phyloP scores from a whole-genome alignment of 2,113 vertebrate genomes.

The Cochlearius cochlearius region DNA sequence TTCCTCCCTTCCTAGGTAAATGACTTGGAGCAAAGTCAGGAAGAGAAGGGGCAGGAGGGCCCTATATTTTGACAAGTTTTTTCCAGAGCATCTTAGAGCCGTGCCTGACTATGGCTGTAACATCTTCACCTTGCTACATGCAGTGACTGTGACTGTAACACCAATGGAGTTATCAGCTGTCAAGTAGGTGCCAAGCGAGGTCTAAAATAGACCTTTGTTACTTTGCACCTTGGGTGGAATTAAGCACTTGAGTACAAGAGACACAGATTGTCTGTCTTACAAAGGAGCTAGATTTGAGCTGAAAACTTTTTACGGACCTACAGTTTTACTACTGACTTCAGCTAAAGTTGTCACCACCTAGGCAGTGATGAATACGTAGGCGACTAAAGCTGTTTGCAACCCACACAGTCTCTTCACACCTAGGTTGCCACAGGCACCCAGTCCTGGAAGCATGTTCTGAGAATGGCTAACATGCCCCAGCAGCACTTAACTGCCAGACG shows the following conservation, averaged over 20 bases:
- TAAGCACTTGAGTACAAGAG: background rate
- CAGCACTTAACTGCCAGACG: background rate
- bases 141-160: background rate
- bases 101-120: background rate
- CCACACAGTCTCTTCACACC: slow-evolving; percentile 13
- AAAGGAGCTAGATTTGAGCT: background rate
- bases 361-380: background rate
- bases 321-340: background rate
- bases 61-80: background rate
- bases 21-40: background rate
- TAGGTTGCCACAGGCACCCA: background rate
- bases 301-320: background rate
- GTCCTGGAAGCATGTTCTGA: background rate
- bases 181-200: background rate
- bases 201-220: background rate
- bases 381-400: background rate
- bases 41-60: background rate
- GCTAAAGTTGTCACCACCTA: background rate
- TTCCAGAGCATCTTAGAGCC: background rate
- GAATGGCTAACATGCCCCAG: background rate
- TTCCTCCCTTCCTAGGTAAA: background rate
- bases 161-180: background rate
- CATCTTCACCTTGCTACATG: background rate
- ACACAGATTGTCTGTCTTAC: background rate
- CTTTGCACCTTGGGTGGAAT: background rate